These are phyloP conservation scores for Phaetusa simplex DNA, from an alignment of 2,113 vertebrate species.

Conservation along the genomic window DNA sequence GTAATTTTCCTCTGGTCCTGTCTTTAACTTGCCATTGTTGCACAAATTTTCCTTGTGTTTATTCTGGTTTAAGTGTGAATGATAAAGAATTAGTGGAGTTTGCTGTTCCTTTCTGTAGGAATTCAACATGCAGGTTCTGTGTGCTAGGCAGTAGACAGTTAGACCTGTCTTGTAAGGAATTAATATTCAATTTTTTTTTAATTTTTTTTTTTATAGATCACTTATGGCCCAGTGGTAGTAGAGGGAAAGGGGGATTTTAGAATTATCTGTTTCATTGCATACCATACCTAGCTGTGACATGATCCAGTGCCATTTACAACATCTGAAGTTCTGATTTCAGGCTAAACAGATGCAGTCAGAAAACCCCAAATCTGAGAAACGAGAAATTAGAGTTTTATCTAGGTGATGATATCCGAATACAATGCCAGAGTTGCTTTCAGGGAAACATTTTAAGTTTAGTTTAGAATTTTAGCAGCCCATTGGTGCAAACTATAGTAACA, in stretches of 20 bases:
- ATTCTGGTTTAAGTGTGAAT: not conserved
- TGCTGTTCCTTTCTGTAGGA: not conserved
- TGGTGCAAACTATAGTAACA: not conserved
- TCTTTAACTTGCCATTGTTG: not conserved
- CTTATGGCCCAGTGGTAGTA: not conserved
- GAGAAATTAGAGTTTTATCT: not conserved
- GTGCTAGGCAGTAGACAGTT: not conserved
- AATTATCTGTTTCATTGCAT: not conserved
- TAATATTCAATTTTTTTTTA: not conserved
- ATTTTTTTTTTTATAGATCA: not conserved
- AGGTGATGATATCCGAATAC: not conserved
- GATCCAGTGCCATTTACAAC: not conserved
- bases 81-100: not conserved
- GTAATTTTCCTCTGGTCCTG: not conserved
- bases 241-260: not conserved
- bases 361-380: not conserved
- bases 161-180: not conserved
- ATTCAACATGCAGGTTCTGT: not conserved
- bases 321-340: not conserved
- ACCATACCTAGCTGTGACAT: not conserved
- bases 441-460: not conserved
- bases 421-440: not conserved
- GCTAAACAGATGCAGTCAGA: not conserved
- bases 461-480: not conserved
- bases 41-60: not conserved